phyloP scores from a whole-genome alignment of 2,888 invertebrate genomes.

The Ochlodes sylvanus region DNA sequence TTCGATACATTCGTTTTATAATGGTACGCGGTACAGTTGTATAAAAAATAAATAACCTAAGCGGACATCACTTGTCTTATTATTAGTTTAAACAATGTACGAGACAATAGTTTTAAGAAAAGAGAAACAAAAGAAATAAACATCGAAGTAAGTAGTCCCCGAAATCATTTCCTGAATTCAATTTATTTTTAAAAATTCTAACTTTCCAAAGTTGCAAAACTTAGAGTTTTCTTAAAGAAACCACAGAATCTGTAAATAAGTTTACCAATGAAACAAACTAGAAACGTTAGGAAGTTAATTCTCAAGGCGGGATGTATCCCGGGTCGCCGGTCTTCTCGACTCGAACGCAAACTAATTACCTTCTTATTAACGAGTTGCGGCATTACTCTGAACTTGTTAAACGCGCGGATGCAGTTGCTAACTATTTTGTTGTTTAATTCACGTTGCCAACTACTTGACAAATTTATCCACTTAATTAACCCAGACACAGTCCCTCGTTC shows the following conservation, averaged over 20 bases:
- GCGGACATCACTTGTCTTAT: no score
- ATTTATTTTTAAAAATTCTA: no score
- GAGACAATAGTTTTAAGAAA: no score
- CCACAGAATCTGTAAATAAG: background rate
- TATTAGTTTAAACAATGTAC: no score
- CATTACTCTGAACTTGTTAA: conserved; percentile 35
- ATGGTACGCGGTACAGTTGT: no score
- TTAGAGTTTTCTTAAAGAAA: background rate
- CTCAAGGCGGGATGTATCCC: conserved; percentile 21
- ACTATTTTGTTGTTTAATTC: conserved; percentile 38
- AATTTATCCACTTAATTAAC: conserved; percentile 36
- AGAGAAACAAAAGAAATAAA: no score
- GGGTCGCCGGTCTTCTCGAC: conserved; percentile 8
- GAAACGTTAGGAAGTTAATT: conserved; percentile 24
- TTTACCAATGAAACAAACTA: conserved; percentile 19
- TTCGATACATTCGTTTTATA: no score
- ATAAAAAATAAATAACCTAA: no score
- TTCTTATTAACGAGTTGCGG: conserved; percentile 32
- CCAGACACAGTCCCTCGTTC: conserved; percentile 4
- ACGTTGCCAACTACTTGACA: conserved; percentile 23
- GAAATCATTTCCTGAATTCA: no score
- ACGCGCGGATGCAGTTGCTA: conserved; percentile 27
- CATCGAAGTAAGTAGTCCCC: no score
- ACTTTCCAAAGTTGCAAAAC: no score
- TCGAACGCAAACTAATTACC: conserved; percentile 38